phyloP scores from a whole-genome alignment of 92 coral and sea anemone species.

The Plumapathes pennacea region DNA sequence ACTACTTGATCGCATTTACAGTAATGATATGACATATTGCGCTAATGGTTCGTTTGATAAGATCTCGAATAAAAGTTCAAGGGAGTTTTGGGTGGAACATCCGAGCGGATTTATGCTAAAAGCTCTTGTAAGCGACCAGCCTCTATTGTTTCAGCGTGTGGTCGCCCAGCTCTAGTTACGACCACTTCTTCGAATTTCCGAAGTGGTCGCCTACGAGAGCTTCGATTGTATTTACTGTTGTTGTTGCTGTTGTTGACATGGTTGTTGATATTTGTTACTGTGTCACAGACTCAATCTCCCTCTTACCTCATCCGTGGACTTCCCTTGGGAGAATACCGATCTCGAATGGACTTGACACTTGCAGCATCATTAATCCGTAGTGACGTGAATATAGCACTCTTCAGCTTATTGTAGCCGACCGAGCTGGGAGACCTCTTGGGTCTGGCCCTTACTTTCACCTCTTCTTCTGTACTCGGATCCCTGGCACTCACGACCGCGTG shows the following conservation, averaged over 20 bases:
- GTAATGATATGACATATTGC: too few relatives aligned
- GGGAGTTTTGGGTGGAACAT: too few relatives aligned
- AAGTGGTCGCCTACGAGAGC: too few relatives aligned
- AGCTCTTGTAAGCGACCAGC: too few relatives aligned
- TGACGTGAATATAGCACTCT: slow-evolving; percentile 85
- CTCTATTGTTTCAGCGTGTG: too few relatives aligned
- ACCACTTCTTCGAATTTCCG: too few relatives aligned
- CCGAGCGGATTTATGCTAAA: too few relatives aligned
- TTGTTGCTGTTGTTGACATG: slow-evolving; percentile 1
- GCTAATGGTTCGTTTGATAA: too few relatives aligned
- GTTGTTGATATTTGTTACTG: slow-evolving; percentile 5
- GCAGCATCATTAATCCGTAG: slow-evolving; percentile 86
- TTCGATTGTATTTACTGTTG: background rate
- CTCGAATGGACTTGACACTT: slow-evolving; percentile 84
- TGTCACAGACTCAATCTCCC: slow-evolving; percentile 3
- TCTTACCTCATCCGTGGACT: slow-evolving; percentile 31
- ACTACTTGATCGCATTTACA: too few relatives aligned
- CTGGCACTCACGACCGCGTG: slow-evolving; percentile 91
- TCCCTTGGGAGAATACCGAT: slow-evolving; percentile 71
- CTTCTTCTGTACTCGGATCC: slow-evolving; percentile 74
- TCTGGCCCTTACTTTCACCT: slow-evolving; percentile 62
- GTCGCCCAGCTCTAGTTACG: too few relatives aligned
- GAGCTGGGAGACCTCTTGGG: slow-evolving; percentile 82
- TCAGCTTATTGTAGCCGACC: slow-evolving; percentile 80
- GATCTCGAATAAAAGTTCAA: too few relatives aligned